Evolutionary conservation across 1,140 invertebrate species (phyloP).

Genomic region (Zaprionus capensis): DNA sequence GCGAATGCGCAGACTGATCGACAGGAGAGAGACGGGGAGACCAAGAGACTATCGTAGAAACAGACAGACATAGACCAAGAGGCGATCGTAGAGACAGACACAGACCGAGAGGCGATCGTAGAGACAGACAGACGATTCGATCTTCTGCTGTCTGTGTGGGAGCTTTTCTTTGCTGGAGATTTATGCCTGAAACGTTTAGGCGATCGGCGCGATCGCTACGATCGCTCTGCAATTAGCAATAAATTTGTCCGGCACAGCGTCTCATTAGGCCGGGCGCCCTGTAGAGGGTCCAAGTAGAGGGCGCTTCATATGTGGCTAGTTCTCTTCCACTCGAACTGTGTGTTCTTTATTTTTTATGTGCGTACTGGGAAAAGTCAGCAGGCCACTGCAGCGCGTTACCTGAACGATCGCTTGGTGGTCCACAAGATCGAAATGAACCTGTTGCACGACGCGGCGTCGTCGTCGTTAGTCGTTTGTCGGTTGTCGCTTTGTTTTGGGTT

Average conservation of each 20-base stretch:
- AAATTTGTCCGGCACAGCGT: conserved; percentile 62
- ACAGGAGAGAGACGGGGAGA: background rate
- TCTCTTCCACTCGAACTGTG: background rate
- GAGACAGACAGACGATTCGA: background rate
- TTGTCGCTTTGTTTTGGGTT: conserved; percentile 76
- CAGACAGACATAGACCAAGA: too few relatives aligned
- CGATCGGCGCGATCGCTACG: conserved; percentile 1
- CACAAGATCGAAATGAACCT: conserved; percentile 49
- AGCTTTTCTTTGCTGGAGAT: conserved; percentile 39
- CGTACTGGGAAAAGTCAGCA: conserved; percentile 78
- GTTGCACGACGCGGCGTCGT: conserved; percentile 42
- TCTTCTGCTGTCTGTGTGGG: conserved; percentile 51
- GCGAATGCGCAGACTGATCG: conserved; percentile 19
- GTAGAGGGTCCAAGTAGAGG: conserved; percentile 4
- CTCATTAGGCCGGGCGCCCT: conserved; percentile 40
- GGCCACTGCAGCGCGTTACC: conserved; percentile 54
- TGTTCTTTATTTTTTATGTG: conserved; percentile 46
- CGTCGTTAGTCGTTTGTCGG: conserved; percentile 35
- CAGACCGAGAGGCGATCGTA: background rate
- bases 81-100: too few relatives aligned
- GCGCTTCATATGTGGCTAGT: background rate
- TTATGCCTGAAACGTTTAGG: conserved; percentile 59
- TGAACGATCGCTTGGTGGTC: conserved; percentile 62
- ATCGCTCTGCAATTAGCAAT: conserved; percentile 75
- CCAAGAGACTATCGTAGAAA: background rate